A percentile compares a stretch with the other conserved stretches of the same genome.
These are phyloP conservation scores for Odobenus rosmarus DNA, from an alignment of 2,113 vertebrate species.

Conservation along the genomic window DNA sequence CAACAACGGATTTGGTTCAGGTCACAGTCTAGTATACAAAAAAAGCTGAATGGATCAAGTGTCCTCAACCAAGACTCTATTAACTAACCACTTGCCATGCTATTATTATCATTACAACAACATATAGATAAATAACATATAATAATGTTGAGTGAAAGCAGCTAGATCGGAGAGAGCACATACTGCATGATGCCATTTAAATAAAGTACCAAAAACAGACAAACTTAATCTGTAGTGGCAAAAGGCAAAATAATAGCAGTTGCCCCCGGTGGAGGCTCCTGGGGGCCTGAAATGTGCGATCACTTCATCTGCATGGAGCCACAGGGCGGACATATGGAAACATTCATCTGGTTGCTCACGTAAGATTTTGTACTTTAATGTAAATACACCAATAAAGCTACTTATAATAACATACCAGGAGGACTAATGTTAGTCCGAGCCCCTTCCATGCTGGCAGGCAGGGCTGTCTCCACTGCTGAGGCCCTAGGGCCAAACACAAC, in stretches of 20 bases:
- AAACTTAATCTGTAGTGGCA: background rate
- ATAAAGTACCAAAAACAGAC: background rate
- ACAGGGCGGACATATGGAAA: background rate
- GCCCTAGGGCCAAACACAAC: fast-evolving
- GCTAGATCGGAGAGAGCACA: background rate
- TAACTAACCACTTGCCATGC: background rate
- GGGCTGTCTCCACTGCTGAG: background rate
- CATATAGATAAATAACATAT: fast-evolving
- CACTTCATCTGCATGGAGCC: background rate
- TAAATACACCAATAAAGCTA: background rate
- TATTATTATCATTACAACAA: background rate
- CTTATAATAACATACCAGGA: too few relatives aligned
- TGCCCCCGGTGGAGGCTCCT: fast-evolving
- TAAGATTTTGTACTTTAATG: too few relatives aligned
- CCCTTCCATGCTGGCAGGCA: background rate
- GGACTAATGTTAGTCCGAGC: background rate
- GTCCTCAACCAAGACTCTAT: background rate
- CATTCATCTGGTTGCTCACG: background rate
- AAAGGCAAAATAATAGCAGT: background rate
- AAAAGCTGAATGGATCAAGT: background rate
- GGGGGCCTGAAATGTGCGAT: background rate
- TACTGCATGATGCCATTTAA: background rate
- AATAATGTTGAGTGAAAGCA: background rate
- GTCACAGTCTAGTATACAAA: background rate
- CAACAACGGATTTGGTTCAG: background rate